Conservation (phyloP, 1,140 invertebrate species). For the Polypedilum vanderplanki region DNA sequence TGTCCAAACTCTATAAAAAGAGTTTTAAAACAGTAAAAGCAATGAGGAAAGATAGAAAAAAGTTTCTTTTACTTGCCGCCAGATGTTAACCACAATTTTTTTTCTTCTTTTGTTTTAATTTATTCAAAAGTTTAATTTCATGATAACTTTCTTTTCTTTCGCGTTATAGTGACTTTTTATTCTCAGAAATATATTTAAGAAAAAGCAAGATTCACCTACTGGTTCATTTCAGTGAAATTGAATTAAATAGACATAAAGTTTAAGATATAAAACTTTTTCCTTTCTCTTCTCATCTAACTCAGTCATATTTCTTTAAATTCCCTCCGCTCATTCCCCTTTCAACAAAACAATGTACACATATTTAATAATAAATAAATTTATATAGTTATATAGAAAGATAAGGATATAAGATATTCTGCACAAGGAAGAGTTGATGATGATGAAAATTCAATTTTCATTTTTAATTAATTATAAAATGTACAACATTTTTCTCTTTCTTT, state of each 20-base stretch:
- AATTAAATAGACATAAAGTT: not conserved
- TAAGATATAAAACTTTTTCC: not conserved
- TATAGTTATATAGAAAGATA: too few species aligned
- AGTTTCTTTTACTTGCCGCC: not conserved
- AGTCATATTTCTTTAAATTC: not conserved
- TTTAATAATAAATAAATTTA: too few species aligned
- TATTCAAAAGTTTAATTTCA: slow-evolving; percentile 14
- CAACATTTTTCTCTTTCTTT: not conserved
- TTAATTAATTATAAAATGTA: slow-evolving; percentile 20
- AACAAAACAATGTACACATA: not conserved
- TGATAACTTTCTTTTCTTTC: not conserved
- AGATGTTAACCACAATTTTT: not conserved
- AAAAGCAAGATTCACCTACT: not conserved
- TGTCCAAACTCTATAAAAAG: too few species aligned
- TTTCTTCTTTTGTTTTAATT: not conserved
- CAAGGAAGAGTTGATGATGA: slow-evolving; percentile 1
- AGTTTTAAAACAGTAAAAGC: too few species aligned
- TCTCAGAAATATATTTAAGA: not conserved
- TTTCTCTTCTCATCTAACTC: not conserved
- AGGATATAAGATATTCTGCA: not conserved
- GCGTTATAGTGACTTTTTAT: not conserved
- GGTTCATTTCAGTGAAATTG: not conserved
- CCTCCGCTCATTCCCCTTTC: not conserved
- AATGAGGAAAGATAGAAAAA: not conserved
- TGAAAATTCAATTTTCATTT: slow-evolving; percentile 19